phyloP scores from a whole-genome alignment of 2,113 vertebrate species.

The Fulmarus glacialis region DNA sequence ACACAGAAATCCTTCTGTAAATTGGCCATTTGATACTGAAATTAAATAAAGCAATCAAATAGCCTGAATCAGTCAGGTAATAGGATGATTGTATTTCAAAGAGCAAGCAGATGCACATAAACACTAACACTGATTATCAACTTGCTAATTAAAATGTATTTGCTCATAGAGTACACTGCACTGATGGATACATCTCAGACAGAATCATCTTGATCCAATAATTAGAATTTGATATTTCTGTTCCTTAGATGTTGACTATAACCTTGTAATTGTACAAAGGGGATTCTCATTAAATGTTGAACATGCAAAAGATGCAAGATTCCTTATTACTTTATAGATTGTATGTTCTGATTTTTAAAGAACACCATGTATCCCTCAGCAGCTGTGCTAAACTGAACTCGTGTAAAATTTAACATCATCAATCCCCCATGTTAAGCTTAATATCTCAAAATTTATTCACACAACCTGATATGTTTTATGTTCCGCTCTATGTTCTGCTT shows the following conservation, averaged over 20 bases:
- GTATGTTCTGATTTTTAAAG: background rate
- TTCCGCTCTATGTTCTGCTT: background rate
- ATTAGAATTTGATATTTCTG: background rate
- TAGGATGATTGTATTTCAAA: background rate
- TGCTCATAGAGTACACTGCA: background rate
- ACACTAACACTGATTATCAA: background rate
- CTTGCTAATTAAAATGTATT: background rate
- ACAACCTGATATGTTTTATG: background rate
- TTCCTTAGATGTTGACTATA: background rate
- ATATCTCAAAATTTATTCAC: background rate
- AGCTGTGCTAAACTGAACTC: background rate
- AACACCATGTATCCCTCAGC: accelerated
- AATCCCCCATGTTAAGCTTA: background rate
- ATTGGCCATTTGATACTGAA: background rate
- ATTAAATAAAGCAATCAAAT: background rate
- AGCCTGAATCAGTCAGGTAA: background rate
- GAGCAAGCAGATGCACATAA: background rate
- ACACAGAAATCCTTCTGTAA: background rate
- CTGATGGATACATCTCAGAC: background rate
- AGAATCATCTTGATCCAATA: background rate
- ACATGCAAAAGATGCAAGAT: background rate
- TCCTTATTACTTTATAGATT: background rate
- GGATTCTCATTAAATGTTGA: background rate
- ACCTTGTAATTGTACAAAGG: background rate
- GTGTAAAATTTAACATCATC: background rate